phyloP scores from a whole-genome alignment of 2,797 vertebrate species.

The Erethizon dorsatum region DNA sequence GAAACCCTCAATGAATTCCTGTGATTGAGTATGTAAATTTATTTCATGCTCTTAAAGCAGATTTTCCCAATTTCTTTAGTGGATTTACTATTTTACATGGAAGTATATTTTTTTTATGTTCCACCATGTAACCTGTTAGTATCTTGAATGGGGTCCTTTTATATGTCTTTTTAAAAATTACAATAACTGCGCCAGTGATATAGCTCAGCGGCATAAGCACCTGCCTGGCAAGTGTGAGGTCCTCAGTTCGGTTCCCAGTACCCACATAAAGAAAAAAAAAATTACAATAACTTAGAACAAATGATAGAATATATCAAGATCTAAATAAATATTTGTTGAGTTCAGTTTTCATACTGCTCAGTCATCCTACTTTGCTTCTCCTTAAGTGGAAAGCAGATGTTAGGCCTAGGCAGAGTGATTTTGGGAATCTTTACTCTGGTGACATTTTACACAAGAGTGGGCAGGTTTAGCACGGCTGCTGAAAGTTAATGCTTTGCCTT shows the following conservation, averaged over 20 bases:
- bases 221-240: too few species aligned
- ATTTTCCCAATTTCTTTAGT: not conserved
- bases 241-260: too few species aligned
- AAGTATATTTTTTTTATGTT: not conserved
- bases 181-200: too few species aligned
- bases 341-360: not conserved
- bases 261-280: too few species aligned
- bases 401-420: not conserved
- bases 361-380: not conserved
- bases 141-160: not conserved
- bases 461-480: not conserved
- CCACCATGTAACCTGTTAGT: not conserved
- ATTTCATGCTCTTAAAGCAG: not conserved
- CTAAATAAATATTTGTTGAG: not conserved
- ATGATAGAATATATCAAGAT: not conserved
- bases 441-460: not conserved
- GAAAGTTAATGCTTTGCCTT: not conserved
- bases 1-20: not conserved
- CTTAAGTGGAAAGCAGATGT: not conserved
- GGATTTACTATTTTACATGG: not conserved
- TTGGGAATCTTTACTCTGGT: not conserved
- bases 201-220: too few species aligned
- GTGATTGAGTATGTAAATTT: not conserved
- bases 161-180: not conserved
- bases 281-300: not conserved